Percentiles rank a stretch among this genome's conserved stretches.
phyloP scores from a whole-genome alignment of 2,113 vertebrate species.

The Albula goreensis region DNA sequence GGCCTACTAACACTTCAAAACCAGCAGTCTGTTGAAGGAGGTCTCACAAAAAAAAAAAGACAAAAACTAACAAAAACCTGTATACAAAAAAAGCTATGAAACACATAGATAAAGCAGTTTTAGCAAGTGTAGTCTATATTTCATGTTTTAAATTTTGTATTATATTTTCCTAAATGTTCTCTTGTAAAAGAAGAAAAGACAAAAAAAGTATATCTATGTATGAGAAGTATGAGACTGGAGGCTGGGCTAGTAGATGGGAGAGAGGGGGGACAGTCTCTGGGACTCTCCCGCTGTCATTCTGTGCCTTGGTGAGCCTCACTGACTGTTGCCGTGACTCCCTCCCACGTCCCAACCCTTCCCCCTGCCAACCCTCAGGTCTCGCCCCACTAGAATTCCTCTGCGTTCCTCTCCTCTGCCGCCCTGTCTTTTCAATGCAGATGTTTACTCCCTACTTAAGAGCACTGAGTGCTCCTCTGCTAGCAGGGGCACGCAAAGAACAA shows the following conservation, averaged over 20 bases:
- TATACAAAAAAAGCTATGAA: slow-evolving; percentile 66
- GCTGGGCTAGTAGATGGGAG: slow-evolving; percentile 73
- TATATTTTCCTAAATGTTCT: slow-evolving; percentile 97
- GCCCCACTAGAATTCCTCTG: neutral
- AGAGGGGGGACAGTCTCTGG: slow-evolving; percentile 66
- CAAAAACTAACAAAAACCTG: slow-evolving; percentile 41
- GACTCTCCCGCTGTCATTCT: slow-evolving; percentile 80
- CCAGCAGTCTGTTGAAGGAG: slow-evolving; percentile 51
- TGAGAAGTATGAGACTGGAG: slow-evolving; percentile 41
- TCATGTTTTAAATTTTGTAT: slow-evolving; percentile 94
- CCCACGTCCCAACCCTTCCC: neutral
- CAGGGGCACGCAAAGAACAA: neutral
- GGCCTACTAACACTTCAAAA: slow-evolving; percentile 60
- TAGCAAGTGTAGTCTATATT: slow-evolving; percentile 83
- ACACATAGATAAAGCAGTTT: slow-evolving; percentile 70
- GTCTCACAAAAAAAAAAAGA: slow-evolving; percentile 48
- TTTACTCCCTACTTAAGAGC: neutral
- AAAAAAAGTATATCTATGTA: slow-evolving; percentile 65
- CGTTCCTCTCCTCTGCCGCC: neutral
- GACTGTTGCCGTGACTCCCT: slow-evolving; percentile 42
- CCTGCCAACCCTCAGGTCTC: neutral
- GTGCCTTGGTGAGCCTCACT: slow-evolving; percentile 92
- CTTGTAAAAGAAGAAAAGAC: slow-evolving; percentile 63
- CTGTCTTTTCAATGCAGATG: neutral
- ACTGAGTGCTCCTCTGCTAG: neutral